These are phyloP conservation scores for Philereme vetulata DNA, from an alignment of 2,888 invertebrate genomes.

Conservation along the genomic window DNA sequence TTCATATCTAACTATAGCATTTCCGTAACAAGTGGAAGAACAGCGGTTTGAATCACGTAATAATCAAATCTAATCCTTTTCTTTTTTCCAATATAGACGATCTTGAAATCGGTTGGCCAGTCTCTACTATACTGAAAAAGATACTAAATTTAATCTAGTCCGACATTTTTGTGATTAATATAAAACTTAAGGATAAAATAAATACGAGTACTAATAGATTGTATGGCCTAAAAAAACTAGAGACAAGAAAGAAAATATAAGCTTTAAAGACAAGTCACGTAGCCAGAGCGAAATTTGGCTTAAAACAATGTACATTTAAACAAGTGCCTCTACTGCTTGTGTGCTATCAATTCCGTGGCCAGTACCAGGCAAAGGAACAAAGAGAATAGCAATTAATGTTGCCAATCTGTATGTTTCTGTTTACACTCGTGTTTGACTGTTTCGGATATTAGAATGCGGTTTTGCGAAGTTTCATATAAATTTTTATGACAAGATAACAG, in stretches of 20 bases:
- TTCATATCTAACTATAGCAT: neutral
- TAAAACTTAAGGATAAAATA: too few relatives aligned
- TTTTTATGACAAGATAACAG: neutral
- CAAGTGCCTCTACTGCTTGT: slow-evolving; percentile 1
- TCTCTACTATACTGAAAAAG: too few relatives aligned
- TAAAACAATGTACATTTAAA: neutral
- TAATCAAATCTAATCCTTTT: too few relatives aligned
- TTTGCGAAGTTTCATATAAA: slow-evolving; percentile 7
- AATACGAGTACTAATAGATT: too few relatives aligned
- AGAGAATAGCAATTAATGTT: slow-evolving; percentile 14
- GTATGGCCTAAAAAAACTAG: neutral
- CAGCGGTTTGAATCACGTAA: too few relatives aligned
- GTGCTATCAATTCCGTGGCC: neutral
- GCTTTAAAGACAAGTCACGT: neutral
- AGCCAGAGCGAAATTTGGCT: neutral
- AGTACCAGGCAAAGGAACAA: slow-evolving; percentile 9
- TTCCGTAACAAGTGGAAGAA: too few relatives aligned
- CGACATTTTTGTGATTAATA: too few relatives aligned
- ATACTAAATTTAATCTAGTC: too few relatives aligned
- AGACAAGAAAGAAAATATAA: neutral
- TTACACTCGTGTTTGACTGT: slow-evolving; percentile 1
- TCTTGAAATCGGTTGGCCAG: too few relatives aligned
- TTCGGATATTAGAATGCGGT: slow-evolving; percentile 7
- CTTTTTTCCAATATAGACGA: too few relatives aligned
- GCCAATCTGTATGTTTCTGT: slow-evolving; percentile 16